Percentiles rank a stretch among this genome's conserved stretches.
phyloP scores from a whole-genome alignment of 2,797 vertebrate genomes.

The Platalea minor region DNA sequence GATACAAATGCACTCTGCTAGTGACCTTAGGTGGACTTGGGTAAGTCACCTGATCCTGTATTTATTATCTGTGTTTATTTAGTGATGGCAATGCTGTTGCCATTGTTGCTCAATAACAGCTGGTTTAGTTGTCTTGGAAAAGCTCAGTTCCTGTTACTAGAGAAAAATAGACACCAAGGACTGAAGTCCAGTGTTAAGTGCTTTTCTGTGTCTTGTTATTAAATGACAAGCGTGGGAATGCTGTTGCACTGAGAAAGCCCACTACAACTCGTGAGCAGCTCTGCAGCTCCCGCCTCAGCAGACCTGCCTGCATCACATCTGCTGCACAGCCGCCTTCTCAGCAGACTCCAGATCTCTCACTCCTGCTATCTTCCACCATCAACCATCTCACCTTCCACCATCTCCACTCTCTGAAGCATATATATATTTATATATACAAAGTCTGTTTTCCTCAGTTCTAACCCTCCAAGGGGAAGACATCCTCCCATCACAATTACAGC shows the following conservation, averaged over 20 bases:
- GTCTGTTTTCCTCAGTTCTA: neutral
- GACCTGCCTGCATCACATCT: neutral
- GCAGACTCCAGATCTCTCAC: neutral
- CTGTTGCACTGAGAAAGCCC: neutral
- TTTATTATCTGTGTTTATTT: neutral
- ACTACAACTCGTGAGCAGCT: neutral
- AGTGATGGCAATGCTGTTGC: neutral
- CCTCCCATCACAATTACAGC: neutral
- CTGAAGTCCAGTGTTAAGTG: neutral
- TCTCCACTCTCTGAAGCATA: neutral
- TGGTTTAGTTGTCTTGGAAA: neutral
- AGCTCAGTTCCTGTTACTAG: neutral
- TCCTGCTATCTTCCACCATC: neutral
- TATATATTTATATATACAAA: neutral
- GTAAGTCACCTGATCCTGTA: neutral
- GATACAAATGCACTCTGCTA: neutral
- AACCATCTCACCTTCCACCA: neutral
- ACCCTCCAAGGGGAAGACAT: neutral
- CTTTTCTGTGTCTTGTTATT: neutral
- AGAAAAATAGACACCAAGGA: neutral
- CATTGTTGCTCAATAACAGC: neutral
- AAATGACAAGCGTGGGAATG: neutral
- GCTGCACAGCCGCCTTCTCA: neutral
- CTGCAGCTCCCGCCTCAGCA: neutral
- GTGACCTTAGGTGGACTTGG: neutral